These are phyloP conservation scores for Hassar affinis DNA, from an alignment of 2,113 vertebrate species.

Conservation along the genomic window DNA sequence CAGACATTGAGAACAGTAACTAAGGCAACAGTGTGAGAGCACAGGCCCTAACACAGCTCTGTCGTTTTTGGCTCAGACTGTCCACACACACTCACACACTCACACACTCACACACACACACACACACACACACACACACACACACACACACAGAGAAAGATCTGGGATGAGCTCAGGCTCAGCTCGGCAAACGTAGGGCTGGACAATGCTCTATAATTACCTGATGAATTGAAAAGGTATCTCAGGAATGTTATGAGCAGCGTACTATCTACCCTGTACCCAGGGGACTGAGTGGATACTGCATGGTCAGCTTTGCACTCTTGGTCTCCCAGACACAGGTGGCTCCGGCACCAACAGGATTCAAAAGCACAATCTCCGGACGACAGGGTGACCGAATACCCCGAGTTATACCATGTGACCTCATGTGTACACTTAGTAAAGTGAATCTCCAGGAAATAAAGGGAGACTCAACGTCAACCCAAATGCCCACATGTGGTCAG, in stretches of 20 bases:
- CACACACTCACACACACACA: neutral
- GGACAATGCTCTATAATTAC: conserved; percentile 1
- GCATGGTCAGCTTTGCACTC: neutral
- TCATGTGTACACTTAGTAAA: neutral
- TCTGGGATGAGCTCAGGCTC: neutral
- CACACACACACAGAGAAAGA: neutral
- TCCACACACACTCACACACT: neutral
- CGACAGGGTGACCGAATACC: neutral
- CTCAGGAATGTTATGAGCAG: neutral
- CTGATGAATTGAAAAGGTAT: neutral
- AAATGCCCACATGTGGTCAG: neutral
- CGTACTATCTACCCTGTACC: neutral
- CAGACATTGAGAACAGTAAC: conserved; percentile 62
- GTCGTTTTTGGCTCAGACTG: neutral
- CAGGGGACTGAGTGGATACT: neutral
- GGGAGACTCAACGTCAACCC: no score
- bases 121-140: neutral
- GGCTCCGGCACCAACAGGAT: neutral
- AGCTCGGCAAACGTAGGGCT: neutral
- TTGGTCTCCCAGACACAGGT: neutral
- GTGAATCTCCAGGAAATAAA: neutral
- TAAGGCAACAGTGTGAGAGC: conserved; percentile 56
- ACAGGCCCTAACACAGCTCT: conserved; percentile 45
- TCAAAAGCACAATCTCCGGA: neutral
- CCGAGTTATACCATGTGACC: neutral